Evolutionary conservation across 2,888 invertebrate species (phyloP).

Genomic region (Venusia cambrica): DNA sequence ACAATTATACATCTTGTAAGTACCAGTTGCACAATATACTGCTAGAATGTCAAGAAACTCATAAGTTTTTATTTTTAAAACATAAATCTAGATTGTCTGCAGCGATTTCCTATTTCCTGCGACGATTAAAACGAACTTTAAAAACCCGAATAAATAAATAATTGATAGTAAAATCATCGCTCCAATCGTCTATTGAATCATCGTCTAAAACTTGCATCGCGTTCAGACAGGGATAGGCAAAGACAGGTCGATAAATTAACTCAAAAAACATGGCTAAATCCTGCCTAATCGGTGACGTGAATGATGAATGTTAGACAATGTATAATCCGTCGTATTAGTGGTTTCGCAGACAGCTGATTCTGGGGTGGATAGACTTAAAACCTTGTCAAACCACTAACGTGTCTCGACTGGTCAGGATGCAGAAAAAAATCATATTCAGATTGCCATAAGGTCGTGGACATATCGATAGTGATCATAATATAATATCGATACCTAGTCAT

Average conservation of each 20-base stretch:
- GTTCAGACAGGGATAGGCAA: conserved; percentile 51
- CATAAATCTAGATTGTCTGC: conserved; percentile 15
- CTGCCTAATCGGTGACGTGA: conserved; percentile 57
- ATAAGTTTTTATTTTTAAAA: conserved; percentile 17
- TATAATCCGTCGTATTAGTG: conserved; percentile 61
- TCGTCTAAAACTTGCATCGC: conserved; percentile 50
- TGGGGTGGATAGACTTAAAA: conserved; percentile 51
- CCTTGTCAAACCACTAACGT: conserved; percentile 54
- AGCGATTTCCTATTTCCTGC: conserved; percentile 30
- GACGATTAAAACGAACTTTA: conserved; percentile 37
- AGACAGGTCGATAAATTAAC: conserved; percentile 57
- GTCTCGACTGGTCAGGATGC: conserved; percentile 45
- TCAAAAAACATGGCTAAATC: conserved; percentile 52
- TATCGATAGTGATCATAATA: conserved; percentile 28
- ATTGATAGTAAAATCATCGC: conserved; percentile 36
- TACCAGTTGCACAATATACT: conserved; percentile 20
- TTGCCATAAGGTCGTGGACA: conserved; percentile 29
- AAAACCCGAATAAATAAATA: conserved; percentile 36
- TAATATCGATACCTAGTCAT: conserved; percentile 24
- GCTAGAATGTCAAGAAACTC: conserved; percentile 2
- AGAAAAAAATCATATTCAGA: conserved; percentile 42
- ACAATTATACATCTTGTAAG: conserved; percentile 35
- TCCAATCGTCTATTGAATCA: conserved; percentile 44
- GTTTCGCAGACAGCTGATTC: conserved; percentile 50
- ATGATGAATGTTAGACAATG: conserved; percentile 69